phyloP scores from a whole-genome alignment of 1,140 invertebrate species.

The Aricia agestis region DNA sequence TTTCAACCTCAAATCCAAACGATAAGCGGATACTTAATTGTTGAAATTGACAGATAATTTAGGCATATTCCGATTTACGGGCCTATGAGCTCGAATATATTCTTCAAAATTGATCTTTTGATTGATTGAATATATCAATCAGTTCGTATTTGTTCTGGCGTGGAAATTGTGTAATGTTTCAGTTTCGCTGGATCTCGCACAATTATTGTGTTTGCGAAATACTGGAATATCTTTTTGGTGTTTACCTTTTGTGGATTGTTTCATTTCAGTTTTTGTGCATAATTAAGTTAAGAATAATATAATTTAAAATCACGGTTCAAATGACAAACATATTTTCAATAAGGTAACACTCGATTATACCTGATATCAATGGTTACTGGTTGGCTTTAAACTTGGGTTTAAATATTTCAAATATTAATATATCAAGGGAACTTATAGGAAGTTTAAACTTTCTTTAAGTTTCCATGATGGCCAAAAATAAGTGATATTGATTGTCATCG shows the following conservation, averaged over 20 bases:
- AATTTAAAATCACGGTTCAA: no score
- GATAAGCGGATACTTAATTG: conserved; percentile 17
- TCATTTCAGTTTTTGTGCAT: neutral
- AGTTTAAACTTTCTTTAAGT: no score
- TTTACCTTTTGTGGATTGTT: neutral
- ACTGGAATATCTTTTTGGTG: neutral
- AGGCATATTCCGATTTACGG: neutral
- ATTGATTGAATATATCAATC: no score
- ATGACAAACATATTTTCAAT: no score
- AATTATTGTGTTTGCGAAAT: neutral
- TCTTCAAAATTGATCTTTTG: conserved; percentile 8
- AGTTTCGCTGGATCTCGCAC: neutral
- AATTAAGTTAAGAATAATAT: no score
- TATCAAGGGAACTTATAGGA: no score
- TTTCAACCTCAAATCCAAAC: neutral
- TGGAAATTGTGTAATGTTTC: neutral
- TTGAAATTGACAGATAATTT: conserved; percentile 6
- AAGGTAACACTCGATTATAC: no score
- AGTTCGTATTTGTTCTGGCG: neutral
- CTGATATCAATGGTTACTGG: no score
- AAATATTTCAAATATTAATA: no score
- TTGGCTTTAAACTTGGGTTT: no score
- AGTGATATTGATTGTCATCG: no score
- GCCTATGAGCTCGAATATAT: neutral
- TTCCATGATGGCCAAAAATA: no score